Evolutionary conservation across 2,888 invertebrate genomes (phyloP), one percentile per base, ranked within the genome.

Genomic region (Drosophila buzzatii): DNA sequence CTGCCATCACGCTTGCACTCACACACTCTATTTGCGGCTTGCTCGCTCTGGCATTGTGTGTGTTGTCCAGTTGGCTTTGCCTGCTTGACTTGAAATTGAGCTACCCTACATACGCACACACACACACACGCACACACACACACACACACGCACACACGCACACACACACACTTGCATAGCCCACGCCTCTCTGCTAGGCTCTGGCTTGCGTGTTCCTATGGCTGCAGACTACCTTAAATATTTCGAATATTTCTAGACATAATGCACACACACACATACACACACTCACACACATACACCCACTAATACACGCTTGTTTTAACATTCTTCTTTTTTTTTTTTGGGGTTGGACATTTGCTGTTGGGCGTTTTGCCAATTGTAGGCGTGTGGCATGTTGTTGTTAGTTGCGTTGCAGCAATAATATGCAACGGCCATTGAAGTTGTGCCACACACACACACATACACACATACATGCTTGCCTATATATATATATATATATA

Each of bases 401-500:
- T 45, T 63, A 70, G 67, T 70, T 73, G 74, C 64, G 66, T 77
- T 78, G 76, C 65, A 44, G 73, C 73, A 70, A 73, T 76, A 76
- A 73, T 79, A 70, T 79, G 78, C 78, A 78, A 76, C 85, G 81
- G 81, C 84, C 84, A 86, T 86, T 85, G 84, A 72, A 84, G 83
- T 83, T 85, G 66, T 42, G 70, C 57, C 75, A 75, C 60, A 71
- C 51, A 64, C 69, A 56, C 64, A 63, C 47, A 23, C 47, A 58
- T 56, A 68, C 49, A 65, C 35, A 49, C 35, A 59, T 4, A 23
- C 23, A 6, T 27, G 27, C 27, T 27, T 27, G 27, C 5, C 27
- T 42, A 65, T 33, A 44, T 18, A 31, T 41, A n/a, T 37, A 37
- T 6, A 14, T 37, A 37, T 5, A 5, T 14, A 37, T 2, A 39